Evolutionary conservation across 2,888 invertebrate genomes (phyloP), one percentile per base, ranked within the genome.

Genomic region (Isoperla grammatica): DNA sequence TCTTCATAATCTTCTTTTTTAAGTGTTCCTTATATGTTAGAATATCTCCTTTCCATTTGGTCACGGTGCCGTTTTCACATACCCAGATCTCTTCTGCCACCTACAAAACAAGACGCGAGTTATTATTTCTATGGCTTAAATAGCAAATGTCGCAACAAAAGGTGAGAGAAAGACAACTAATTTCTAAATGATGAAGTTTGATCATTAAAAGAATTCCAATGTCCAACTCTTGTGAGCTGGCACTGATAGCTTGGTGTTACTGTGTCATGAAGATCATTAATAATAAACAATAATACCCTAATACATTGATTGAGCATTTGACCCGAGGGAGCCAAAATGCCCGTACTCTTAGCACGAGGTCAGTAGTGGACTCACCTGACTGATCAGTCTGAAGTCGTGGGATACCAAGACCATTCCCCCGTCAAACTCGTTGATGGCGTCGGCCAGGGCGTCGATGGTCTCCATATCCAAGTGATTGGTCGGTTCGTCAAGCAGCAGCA

Each of bases 351-450:
- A n/a, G n/a, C n/a, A n/a, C n/a, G n/a, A n/a, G n/a, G n/a, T n/a
- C n/a, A n/a, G n/a, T n/a, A 54, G 13, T 54, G 5, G 35, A 67
- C 70, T 68, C 73, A 96, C 97, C 85, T 99, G 98, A 78, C 91
- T 95, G 65, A 99, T 99, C 57, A 99, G 86, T 75, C 99, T 83
- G 82, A 99, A 99, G 83, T 99, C 99, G 90, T 99, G 99, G 78
- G 95, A 96, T 70, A 99, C 99, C 20, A 99, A 84, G 65, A 99
- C 93, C 90, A 99, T 89, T 66, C 99, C 99, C 46, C 99, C 99
- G 67, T 95, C 94, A 73, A 96, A 99, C 71, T 95, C 94, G 73
- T 94, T 96, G 69, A 99, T 88, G 22, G 99, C n/a, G 29, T 29
- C 29, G 1, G 93, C 99, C 59, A 99, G 79, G n/a, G 98, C 94